These are phyloP conservation scores for Apus apus DNA, from an alignment of 2,113 vertebrate species.

Conservation along the genomic window DNA sequence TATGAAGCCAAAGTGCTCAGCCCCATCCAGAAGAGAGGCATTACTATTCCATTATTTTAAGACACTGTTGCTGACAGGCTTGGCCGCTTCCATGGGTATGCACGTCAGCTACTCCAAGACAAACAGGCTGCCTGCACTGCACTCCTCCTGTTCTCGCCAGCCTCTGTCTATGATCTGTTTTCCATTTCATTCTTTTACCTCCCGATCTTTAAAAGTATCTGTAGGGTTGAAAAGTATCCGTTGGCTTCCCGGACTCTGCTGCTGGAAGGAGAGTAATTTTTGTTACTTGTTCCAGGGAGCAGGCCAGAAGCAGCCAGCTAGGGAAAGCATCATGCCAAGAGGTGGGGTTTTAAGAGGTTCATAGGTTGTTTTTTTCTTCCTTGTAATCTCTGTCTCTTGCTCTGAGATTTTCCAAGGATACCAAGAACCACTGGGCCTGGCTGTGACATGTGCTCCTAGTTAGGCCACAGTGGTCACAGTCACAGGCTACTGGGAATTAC, in stretches of 20 bases:
- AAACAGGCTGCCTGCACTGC: neutral
- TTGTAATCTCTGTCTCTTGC: neutral
- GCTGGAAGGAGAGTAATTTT: neutral
- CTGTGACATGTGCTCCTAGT: rapidly evolving
- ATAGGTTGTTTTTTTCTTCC: neutral
- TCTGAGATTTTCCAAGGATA: slow-evolving; percentile 6
- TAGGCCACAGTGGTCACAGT: neutral
- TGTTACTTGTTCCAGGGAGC: slow-evolving; percentile 48
- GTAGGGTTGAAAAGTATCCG: slow-evolving; percentile 10
- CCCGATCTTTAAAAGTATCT: slow-evolving; percentile 36
- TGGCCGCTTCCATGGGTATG: neutral
- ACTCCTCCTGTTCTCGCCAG: slow-evolving; percentile 32
- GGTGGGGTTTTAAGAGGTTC: neutral
- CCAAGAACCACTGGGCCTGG: neutral
- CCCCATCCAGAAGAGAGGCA: neutral
- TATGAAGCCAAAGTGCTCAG: neutral
- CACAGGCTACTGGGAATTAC: neutral
- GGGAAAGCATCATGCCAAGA: slow-evolving; percentile 12
- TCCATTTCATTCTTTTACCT: slow-evolving; percentile 50
- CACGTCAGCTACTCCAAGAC: neutral
- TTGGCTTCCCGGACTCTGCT: slow-evolving; percentile 25
- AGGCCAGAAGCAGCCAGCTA: slow-evolving; percentile 40
- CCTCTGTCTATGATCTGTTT: slow-evolving; percentile 58
- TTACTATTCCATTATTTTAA: neutral
- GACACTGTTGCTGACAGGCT: neutral